Evolutionary conservation across 2,888 invertebrate genomes (phyloP), one percentile per base, ranked within the genome.

Genomic region (Neuroscelio doddi): DNA sequence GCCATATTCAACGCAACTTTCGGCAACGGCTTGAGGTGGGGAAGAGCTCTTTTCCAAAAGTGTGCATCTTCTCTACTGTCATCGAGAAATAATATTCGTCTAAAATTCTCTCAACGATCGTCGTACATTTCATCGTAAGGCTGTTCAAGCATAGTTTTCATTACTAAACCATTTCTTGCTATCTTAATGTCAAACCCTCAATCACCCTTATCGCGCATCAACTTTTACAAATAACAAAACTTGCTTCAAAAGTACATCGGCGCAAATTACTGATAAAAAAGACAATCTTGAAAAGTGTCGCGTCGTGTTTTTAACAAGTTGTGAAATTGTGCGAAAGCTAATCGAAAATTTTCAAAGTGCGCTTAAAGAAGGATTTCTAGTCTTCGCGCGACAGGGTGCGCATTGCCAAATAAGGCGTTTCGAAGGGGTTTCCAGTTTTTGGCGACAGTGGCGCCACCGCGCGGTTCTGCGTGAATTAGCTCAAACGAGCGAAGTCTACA

Each of bases 331-430:
- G 29, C 27, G 45, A 44, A 29, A 46, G n/a, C n/a, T n/a, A n/a
- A n/a, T n/a, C n/a, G n/a, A n/a, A n/a, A n/a, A n/a, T n/a, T n/a
- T n/a, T n/a, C n/a, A n/a, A n/a, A n/a, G n/a, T n/a, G n/a, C n/a
- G n/a, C n/a, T n/a, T n/a, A n/a, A 30, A 21, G 46, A 27, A 21
- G 17, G 12, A 38, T 45, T 50, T 17, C 1, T 10, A 38, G 36
- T 38, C 29, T 55, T 46, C 36, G 59, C 66, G 71, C 66, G 58
- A 64, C 70, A 74, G 82, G 80, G 79, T 77, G 87, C 86, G 87
- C 89, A 89, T 89, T 88, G 88, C 89, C 89, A 89, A 89, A 89
- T 89, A 89, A 89, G 89, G 89, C 88, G 88, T 88, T 88, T 86
- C 88, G 74, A 70, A 72, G 67, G 74, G 77, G 78, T 87, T 87